phyloP scores from a whole-genome alignment of 2,113 vertebrate genomes.

The Ornithorhynchus anatinus region DNA sequence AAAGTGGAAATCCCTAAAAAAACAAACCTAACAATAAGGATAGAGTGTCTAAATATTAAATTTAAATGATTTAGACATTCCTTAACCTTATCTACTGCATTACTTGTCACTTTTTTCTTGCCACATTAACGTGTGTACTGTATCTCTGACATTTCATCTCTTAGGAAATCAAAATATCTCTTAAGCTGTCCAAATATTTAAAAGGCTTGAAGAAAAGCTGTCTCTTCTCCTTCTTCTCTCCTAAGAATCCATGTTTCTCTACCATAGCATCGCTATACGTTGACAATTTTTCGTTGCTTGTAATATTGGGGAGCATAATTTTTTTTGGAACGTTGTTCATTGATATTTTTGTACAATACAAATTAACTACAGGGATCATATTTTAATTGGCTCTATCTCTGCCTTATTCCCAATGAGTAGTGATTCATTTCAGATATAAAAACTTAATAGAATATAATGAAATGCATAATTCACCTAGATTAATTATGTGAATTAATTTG shows the following conservation, averaged over 20 bases:
- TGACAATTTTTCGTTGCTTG: neutral
- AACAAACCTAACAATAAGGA: too few species aligned
- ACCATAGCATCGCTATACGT: neutral
- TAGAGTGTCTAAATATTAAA: neutral
- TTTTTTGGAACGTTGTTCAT: conserved; percentile 31
- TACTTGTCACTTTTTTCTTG: neutral
- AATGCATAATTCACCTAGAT: conserved; percentile 56
- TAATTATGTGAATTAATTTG: conserved; percentile 55
- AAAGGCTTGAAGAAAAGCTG: neutral
- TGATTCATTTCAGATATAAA: conserved; percentile 46
- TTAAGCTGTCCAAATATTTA: neutral
- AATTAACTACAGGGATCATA: neutral
- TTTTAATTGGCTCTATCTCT: conserved; percentile 35
- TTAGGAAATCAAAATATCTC: neutral
- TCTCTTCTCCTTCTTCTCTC: neutral
- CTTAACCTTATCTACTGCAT: neutral
- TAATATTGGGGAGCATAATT: conserved; percentile 1
- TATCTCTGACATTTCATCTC: neutral
- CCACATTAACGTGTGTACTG: neutral
- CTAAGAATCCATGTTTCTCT: neutral
- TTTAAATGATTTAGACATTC: neutral
- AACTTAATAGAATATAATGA: conserved; percentile 62
- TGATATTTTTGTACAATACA: conserved; percentile 20
- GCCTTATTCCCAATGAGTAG: conserved; percentile 41
- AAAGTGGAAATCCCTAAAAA: too few species aligned